phyloP scores from a whole-genome alignment of 1,140 invertebrate species.

The Paraescarpia echinospica region DNA sequence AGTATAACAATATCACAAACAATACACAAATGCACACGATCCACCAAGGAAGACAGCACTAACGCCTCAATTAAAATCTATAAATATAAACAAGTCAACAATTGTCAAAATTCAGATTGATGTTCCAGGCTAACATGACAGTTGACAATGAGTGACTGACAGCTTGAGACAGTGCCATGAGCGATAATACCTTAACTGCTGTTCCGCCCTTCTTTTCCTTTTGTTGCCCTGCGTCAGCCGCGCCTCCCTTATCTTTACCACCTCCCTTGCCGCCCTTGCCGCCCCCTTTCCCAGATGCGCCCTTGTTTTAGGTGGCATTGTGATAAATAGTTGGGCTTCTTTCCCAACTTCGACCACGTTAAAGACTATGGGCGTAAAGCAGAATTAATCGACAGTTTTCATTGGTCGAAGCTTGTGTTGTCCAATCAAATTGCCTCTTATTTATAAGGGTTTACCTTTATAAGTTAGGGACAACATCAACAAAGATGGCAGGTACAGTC shows the following conservation, averaged over 20 bases:
- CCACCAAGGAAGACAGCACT: too few relatives aligned
- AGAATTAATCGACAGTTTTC: background rate
- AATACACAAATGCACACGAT: too few relatives aligned
- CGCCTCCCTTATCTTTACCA: constrained; percentile 31
- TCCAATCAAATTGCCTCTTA: background rate
- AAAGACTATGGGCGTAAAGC: background rate
- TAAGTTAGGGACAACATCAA: background rate
- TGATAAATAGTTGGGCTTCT: background rate
- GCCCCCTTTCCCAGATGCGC: constrained; percentile 39
- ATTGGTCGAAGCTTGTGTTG: background rate
- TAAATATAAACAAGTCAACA: too few relatives aligned
- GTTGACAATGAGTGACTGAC: too few relatives aligned
- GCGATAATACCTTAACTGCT: constrained; percentile 52
- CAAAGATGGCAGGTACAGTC: background rate
- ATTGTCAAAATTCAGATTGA: too few relatives aligned
- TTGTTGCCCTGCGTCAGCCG: constrained; percentile 34
- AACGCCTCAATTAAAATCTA: too few relatives aligned
- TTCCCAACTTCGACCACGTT: background rate
- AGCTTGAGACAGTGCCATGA: too few relatives aligned
- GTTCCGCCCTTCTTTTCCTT: constrained; percentile 58
- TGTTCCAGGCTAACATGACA: too few relatives aligned
- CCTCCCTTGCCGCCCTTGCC: constrained; percentile 35
- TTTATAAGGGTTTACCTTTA: too few relatives aligned
- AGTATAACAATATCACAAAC: too few relatives aligned
- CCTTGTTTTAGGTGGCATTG: constrained; percentile 46